Conservation (phyloP, 2,113 vertebrate species). For the Gavialis gangeticus region DNA sequence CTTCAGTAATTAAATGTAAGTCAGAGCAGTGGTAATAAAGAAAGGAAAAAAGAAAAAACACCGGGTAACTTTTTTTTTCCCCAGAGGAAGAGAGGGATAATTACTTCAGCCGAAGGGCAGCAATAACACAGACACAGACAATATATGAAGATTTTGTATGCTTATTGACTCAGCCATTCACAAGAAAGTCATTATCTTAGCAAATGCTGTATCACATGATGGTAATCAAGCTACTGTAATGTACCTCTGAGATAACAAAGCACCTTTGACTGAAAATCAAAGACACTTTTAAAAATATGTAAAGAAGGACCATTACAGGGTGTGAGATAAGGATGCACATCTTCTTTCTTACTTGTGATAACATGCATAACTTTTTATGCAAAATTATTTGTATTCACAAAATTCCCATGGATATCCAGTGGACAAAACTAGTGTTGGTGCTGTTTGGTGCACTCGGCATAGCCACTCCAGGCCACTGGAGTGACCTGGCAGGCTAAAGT, state of each 20-base stretch:
- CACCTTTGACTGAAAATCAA: conserved; percentile 54
- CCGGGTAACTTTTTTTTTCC: conserved; percentile 15
- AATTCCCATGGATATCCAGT: neutral
- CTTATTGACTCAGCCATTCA: conserved; percentile 37
- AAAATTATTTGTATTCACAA: neutral
- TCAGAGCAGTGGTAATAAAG: neutral
- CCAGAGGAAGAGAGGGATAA: conserved; percentile 11
- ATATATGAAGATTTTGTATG: conserved; percentile 28
- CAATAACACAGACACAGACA: conserved; percentile 17
- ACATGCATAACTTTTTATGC: neutral
- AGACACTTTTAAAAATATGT: conserved; percentile 5
- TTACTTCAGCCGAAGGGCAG: conserved; percentile 22
- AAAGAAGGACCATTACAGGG: conserved; percentile 2
- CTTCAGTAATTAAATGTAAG: neutral
- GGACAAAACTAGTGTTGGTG: neutral
- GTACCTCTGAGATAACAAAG: conserved; percentile 26
- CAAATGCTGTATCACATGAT: conserved; percentile 30
- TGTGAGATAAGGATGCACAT: neutral
- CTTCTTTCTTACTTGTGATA: conserved; percentile 13
- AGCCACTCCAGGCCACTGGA: neutral
- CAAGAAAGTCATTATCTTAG: conserved; percentile 45
- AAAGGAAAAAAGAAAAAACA: conserved; percentile 12
- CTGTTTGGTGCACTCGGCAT: neutral
- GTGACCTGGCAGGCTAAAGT: neutral
- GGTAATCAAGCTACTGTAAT: conserved; percentile 43